A percentile compares a stretch with the other conserved stretches of the same genome.
Conservation (phyloP, 2,888 invertebrate species). For the Epinotia ramella region DNA sequence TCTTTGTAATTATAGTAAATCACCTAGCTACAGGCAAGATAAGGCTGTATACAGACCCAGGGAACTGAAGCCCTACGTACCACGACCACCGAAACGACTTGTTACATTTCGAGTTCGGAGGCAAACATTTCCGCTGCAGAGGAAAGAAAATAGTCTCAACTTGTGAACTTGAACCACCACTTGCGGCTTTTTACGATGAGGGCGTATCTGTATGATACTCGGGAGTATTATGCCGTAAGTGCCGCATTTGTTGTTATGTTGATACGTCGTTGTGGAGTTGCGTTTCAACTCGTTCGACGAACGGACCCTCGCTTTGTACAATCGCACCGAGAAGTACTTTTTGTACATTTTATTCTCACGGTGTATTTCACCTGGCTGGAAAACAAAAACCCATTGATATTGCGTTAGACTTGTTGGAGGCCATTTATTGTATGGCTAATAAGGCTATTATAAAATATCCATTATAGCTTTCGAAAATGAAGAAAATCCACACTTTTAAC, state of each 20-base stretch:
- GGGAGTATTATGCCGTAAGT: constrained; percentile 59
- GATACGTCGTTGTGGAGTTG: constrained; percentile 67
- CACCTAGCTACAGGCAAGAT: constrained; percentile 84
- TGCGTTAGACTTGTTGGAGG: neutral
- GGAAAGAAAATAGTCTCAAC: constrained; percentile 61
- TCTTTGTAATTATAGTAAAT: constrained; percentile 86
- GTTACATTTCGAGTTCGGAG: constrained; percentile 65
- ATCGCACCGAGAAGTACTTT: constrained; percentile 72
- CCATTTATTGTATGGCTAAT: too few species aligned
- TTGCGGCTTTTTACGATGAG: constrained; percentile 59
- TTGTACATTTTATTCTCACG: constrained; percentile 49
- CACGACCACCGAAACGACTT: constrained; percentile 60
- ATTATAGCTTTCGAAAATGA: neutral
- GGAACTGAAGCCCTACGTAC: constrained; percentile 72
- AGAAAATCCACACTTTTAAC: neutral
- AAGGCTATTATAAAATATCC: neutral
- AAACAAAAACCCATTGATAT: constrained; percentile 14
- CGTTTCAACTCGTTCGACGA: constrained; percentile 73
- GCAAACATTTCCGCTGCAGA: constrained; percentile 57
- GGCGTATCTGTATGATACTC: constrained; percentile 59
- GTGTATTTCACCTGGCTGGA: constrained; percentile 29
- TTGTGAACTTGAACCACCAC: constrained; percentile 55
- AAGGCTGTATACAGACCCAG: constrained; percentile 69
- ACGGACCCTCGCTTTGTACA: constrained; percentile 79
- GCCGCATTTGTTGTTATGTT: constrained; percentile 54